A percentile compares a stretch with the other conserved stretches of the same genome.
Evolutionary conservation across 2,113 vertebrate genomes (phyloP).

Genomic region (Myanophis thanlyinensis): DNA sequence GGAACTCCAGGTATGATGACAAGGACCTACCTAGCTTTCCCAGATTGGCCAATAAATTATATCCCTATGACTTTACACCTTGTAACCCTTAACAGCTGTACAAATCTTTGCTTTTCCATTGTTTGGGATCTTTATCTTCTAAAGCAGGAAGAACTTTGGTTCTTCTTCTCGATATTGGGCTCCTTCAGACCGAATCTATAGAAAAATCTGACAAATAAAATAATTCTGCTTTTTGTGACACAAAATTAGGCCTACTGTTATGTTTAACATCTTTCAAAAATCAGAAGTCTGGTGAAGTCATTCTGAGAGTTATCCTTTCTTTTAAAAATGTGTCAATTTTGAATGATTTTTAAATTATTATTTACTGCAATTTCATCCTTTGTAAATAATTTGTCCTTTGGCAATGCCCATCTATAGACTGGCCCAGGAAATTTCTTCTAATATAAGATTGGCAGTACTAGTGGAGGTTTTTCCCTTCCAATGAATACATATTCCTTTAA

Average conservation of each 20-base stretch:
- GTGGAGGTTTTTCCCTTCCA: not conserved
- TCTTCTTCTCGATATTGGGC: not conserved
- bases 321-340: conserved; percentile 18
- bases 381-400: not conserved
- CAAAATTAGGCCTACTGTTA: not conserved
- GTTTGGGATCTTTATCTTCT: not conserved
- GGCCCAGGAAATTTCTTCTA: conserved; percentile 15
- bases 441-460: conserved; percentile 11
- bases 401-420: not conserved
- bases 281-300: not conserved
- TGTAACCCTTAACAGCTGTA: not conserved
- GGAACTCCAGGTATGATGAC: not conserved
- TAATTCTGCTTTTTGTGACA: not conserved
- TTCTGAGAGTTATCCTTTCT: not conserved
- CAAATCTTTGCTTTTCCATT: not conserved
- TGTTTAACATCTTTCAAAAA: not conserved
- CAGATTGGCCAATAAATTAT: not conserved
- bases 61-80: not conserved
- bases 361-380: conserved; percentile 5
- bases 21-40: not conserved
- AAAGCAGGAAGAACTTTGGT: not conserved
- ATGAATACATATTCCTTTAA: conserved; percentile 33
- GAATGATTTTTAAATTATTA: conserved; percentile 21
- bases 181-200: not conserved
- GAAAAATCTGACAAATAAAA: not conserved